Conservation (phyloP, 2,113 vertebrate genomes). For the Circaetus gallicus region DNA sequence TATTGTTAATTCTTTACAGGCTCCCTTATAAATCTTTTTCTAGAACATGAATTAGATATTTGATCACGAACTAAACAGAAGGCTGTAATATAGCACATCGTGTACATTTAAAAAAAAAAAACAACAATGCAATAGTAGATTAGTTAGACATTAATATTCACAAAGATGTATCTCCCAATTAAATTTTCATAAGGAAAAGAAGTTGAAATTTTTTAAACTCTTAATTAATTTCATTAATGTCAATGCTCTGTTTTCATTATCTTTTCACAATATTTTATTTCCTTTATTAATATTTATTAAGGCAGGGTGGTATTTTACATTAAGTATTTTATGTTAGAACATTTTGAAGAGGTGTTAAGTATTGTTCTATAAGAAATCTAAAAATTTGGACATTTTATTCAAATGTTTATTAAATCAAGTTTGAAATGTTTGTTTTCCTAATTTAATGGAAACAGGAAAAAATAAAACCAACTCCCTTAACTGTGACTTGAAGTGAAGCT, state of each 20-base stretch:
- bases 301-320: not conserved
- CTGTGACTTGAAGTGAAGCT: not conserved
- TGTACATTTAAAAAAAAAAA: not conserved
- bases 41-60: not conserved
- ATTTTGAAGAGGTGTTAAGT: not conserved
- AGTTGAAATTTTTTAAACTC: not conserved
- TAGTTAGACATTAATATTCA: not conserved
- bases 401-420: not conserved
- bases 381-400: not conserved
- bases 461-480: not conserved
- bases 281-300: not conserved
- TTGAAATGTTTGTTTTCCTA: not conserved
- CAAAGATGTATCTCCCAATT: not conserved
- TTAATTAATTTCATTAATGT: not conserved
- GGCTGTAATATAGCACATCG: not conserved
- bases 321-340: not conserved
- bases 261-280: not conserved
- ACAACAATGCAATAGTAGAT: accelerated
- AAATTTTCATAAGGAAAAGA: not conserved
- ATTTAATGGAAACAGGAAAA: not conserved
- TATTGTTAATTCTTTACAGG: not conserved
- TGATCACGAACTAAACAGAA: not conserved
- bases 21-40: not conserved
- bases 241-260: not conserved
- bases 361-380: not conserved